phyloP scores from a whole-genome alignment of 2,113 vertebrate genomes.

The Ceyx melanurus region DNA sequence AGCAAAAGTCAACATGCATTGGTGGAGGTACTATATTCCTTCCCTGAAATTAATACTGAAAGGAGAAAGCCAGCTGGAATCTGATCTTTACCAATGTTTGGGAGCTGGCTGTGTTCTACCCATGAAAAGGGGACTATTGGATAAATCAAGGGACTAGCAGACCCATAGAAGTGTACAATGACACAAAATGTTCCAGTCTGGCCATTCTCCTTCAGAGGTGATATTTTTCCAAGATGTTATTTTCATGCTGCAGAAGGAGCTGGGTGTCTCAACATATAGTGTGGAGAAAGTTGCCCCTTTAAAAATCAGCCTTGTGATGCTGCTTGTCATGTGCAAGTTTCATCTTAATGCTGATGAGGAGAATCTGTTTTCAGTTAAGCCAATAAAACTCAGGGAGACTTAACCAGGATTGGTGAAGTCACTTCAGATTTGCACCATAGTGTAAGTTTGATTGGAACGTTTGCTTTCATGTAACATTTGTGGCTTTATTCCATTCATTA shows the following conservation, averaged over 20 bases:
- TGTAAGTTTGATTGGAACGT: constrained; percentile 38
- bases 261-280: neutral
- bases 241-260: neutral
- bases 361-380: constrained; percentile 38
- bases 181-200: neutral
- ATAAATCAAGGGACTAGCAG: rapidly evolving
- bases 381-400: constrained; percentile 43
- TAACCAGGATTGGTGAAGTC: constrained; percentile 36
- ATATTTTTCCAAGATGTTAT: neutral
- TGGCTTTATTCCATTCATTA: constrained; percentile 58
- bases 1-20: neutral
- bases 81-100: neutral
- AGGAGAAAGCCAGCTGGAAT: neutral
- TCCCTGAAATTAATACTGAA: neutral
- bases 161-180: rapidly evolving
- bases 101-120: neutral
- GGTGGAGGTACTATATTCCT: neutral
- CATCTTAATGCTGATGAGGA: constrained; percentile 45
- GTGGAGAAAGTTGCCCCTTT: neutral
- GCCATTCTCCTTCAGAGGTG: neutral
- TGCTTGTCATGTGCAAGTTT: constrained; percentile 44
- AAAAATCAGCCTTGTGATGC: neutral
- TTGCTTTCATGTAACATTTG: constrained; percentile 65
- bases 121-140: neutral
- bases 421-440: constrained; percentile 51